These are phyloP conservation scores for Notarius quadriscutis DNA, from an alignment of 2,113 vertebrate species.

Conservation along the genomic window DNA sequence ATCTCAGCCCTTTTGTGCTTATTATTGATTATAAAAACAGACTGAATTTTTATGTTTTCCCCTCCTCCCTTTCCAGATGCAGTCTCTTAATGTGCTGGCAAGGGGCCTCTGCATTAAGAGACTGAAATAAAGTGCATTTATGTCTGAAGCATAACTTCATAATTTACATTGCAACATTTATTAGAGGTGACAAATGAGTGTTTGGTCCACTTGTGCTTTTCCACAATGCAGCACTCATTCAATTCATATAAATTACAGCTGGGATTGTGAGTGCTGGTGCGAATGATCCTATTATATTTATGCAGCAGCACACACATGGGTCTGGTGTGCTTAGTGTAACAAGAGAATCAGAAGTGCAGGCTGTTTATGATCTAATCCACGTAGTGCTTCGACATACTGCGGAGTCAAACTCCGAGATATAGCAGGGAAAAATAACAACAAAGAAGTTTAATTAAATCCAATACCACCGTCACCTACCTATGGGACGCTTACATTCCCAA, in stretches of 20 bases:
- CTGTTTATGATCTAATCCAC: constrained; percentile 54
- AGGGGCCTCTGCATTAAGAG: constrained; percentile 92
- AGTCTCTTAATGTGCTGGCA: constrained; percentile 73
- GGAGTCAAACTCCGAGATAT: constrained; percentile 28
- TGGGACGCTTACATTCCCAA: background rate
- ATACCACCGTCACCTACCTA: constrained; percentile 4
- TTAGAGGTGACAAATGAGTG: constrained; percentile 87
- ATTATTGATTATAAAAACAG: constrained; percentile 99
- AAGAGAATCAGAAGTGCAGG: constrained; percentile 55
- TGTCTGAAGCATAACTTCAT: constrained; percentile 99
- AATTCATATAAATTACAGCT: constrained; percentile 80
- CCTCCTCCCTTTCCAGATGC: constrained; percentile 54
- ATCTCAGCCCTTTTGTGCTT: constrained; percentile 95
- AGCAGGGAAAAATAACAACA: background rate
- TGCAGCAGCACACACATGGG: constrained; percentile 69
- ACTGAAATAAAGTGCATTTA: constrained; percentile 99
- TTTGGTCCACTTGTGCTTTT: constrained; percentile 78
- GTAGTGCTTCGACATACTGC: constrained; percentile 44
- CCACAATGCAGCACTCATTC: constrained; percentile 81
- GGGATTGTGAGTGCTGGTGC: constrained; percentile 74
- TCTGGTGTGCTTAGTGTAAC: constrained; percentile 72
- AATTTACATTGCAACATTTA: constrained; percentile 99
- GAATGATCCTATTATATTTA: constrained; percentile 83
- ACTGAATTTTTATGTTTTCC: constrained; percentile 91
- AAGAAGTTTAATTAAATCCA: constrained; percentile 14